Percentiles rank a stretch among this genome's conserved stretches.
Conservation (phyloP, 2,113 vertebrate genomes). For the Hippoglossus stenolepis region DNA sequence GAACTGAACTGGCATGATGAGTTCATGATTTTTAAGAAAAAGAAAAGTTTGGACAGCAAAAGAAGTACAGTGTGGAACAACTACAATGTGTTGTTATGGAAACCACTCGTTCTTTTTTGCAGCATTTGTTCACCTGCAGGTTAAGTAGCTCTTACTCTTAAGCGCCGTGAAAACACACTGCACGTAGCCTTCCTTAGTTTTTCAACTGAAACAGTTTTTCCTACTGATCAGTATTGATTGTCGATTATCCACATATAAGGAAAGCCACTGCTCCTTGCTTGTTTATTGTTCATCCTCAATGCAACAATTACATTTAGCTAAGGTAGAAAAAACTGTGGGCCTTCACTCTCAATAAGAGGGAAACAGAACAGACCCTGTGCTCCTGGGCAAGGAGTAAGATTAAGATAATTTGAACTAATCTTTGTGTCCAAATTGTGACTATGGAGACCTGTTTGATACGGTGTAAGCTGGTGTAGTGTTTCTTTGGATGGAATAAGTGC, state of each 20-base stretch:
- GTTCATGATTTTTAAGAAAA: constrained; percentile 14
- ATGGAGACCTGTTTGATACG: constrained; percentile 34
- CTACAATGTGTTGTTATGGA: constrained; percentile 45
- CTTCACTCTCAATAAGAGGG: constrained; percentile 45
- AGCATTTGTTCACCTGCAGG: constrained; percentile 56
- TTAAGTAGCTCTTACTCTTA: constrained; percentile 10
- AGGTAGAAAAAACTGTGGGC: constrained; percentile 10
- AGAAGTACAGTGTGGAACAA: background rate
- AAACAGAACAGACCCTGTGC: constrained; percentile 59
- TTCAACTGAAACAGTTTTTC: background rate
- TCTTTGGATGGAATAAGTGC: constrained; percentile 34
- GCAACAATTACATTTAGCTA: constrained; percentile 16
- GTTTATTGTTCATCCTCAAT: constrained; percentile 22
- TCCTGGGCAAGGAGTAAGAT: constrained; percentile 26
- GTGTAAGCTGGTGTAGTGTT: constrained; percentile 11
- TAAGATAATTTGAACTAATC: constrained; percentile 45
- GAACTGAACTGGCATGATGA: background rate
- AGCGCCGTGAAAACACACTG: constrained; percentile 14
- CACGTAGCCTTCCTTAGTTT: constrained; percentile 4
- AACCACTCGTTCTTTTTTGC: constrained; percentile 39
- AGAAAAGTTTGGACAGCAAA: constrained; percentile 30
- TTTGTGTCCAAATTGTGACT: constrained; percentile 33
- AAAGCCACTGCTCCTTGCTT: background rate
- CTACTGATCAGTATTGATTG: constrained; percentile 6
- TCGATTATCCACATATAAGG: constrained; percentile 8